Conservation (phyloP, 2,113 vertebrate genomes). For the Zingel zingel region DNA sequence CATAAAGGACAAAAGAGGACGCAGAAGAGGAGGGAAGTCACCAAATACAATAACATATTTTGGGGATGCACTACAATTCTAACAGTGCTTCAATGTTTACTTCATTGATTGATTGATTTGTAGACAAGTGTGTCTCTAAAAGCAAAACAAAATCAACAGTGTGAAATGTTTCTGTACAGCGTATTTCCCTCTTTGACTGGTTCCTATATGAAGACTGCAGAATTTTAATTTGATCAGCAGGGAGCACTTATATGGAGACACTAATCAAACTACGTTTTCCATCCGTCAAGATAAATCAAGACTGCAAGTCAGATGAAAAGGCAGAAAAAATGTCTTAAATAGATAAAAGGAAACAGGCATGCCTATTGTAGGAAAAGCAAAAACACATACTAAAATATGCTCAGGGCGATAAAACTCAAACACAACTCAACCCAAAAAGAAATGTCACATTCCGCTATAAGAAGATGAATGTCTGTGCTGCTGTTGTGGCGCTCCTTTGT, state of each 20-base stretch:
- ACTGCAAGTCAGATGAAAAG: conserved; percentile 60
- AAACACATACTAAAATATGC: conserved; percentile 20
- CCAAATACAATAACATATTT: neutral
- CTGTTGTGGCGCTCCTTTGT: neutral
- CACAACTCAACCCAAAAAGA: neutral
- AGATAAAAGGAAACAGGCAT: conserved; percentile 56
- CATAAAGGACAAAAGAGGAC: neutral
- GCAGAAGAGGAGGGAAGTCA: neutral
- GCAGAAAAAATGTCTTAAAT: conserved; percentile 47
- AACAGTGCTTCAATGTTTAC: neutral
- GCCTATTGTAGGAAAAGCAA: conserved; percentile 16
- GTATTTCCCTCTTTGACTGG: neutral
- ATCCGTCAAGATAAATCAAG: conserved; percentile 69
- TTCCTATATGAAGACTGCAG: conserved; percentile 24
- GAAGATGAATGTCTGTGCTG: neutral
- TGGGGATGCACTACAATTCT: neutral
- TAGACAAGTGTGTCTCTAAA: neutral
- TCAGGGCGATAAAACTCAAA: conserved; percentile 22
- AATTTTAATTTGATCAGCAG: conserved; percentile 73
- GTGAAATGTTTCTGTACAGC: conserved; percentile 9
- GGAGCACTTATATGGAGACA: conserved; percentile 61
- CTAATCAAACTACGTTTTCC: conserved; percentile 69
- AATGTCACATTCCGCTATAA: conserved; percentile 10
- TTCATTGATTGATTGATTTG: neutral
- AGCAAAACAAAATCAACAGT: conserved; percentile 1